Base-by-base conservation (phyloP, 2,888 invertebrate species). In the Fragum sueziense region DNA sequence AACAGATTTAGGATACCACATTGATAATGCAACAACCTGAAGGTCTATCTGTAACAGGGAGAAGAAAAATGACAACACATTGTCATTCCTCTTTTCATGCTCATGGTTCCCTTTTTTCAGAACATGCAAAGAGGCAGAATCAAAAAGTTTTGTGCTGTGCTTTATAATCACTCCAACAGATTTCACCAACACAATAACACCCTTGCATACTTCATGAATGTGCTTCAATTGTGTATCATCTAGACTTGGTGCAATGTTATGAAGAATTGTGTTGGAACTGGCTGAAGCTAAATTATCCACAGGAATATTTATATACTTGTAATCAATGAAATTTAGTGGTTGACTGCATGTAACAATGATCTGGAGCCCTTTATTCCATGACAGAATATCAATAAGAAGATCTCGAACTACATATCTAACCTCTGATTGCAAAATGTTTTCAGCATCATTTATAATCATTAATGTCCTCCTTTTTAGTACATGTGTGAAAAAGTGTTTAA, bases 1-100 rank as follows among this genome's bases (percentile, higher is more conserved):
- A 57, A 57, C 57, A 57, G 57, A 29, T 57, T 27, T 57, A 3
- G 57, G 25, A 29, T 57, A 57, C 57, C 57, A 57, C 29, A 57
- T 14, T 14, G 57, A 57, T 7, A 57, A 57, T 14, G 29, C 27
- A 57, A 57, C 27, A 25, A 27, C 29, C 57, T 57, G 57, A 57
- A 57, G 27, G 25, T 57, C 25, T 22, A 29, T 29, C 27, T 22
- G 2, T 29, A 57, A 57, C 20, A 22, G 2, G 27, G 27, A 27
- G 9, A 29, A 57, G 14, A 57, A 27, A 27, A 22, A 17, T 57
- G 9, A 7, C 25, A 57, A 22, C 25, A 25, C 27, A 29, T 57
- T 29, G 4, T 27, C 27, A 57, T 57, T 9, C 2, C 14, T 14
- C 27, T 29, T 27, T 17, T 47, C 6, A 47, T 47, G 47, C 47